These are phyloP conservation scores for Anastrepha obliqua DNA, from an alignment of 1,140 invertebrate genomes.

Conservation along the genomic window DNA sequence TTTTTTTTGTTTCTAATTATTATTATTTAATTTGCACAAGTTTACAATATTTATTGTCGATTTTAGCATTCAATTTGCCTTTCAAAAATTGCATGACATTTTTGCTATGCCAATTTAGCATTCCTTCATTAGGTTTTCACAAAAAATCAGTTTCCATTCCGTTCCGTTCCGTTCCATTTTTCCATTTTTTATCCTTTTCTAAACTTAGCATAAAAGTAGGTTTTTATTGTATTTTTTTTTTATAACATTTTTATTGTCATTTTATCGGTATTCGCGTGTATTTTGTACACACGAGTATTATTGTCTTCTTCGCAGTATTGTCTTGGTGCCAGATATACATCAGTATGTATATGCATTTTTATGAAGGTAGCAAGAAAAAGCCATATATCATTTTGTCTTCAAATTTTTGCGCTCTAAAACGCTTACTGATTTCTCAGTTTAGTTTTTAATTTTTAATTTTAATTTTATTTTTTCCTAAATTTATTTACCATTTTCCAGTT, in stretches of 20 bases:
- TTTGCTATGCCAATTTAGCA: not conserved
- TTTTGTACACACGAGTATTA: constrained; percentile 61
- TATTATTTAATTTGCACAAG: constrained; percentile 13
- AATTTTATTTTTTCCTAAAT: not conserved
- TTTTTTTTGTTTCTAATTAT: constrained; percentile 1
- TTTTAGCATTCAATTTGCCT: not conserved
- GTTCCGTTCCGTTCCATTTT: not conserved
- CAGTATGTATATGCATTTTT: not conserved
- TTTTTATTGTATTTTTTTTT: not conserved
- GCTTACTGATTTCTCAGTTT: not conserved
- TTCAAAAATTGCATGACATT: not conserved
- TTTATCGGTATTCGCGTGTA: constrained; percentile 60
- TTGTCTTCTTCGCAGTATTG: constrained; percentile 68
- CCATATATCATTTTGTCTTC: not conserved
- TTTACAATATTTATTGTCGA: constrained; percentile 2
- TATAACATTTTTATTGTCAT: not conserved
- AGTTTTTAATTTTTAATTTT: not conserved
- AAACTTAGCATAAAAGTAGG: not conserved
- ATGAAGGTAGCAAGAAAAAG: not conserved
- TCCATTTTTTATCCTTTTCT: not conserved
- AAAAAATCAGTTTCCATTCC: not conserved
- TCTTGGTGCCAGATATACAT: constrained; percentile 21
- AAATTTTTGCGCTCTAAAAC: not conserved
- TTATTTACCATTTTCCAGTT: not conserved
- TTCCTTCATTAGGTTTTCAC: too few relatives aligned